A percentile compares a stretch with the other conserved stretches of the same genome.
Evolutionary conservation across 2,888 invertebrate genomes (phyloP).

Genomic region (Mythimna albipuncta): DNA sequence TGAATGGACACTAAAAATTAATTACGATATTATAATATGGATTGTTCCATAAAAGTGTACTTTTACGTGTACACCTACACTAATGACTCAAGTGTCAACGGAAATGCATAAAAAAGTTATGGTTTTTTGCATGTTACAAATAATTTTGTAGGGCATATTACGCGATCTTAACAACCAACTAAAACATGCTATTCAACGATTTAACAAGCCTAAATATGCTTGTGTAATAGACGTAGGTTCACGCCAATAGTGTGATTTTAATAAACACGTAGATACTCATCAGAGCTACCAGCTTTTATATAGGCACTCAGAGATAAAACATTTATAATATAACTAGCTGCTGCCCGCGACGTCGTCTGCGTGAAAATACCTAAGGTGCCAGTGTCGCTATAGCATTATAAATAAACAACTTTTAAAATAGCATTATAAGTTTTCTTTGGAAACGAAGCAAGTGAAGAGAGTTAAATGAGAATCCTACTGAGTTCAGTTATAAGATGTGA

Average conservation of each 20-base stretch:
- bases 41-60: slow-evolving; percentile 54
- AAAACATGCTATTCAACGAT: not conserved
- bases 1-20: slow-evolving; percentile 47
- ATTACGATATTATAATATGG: slow-evolving; percentile 41
- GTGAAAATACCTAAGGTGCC: no score
- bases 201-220: not conserved
- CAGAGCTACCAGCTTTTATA: not conserved
- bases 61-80: slow-evolving; percentile 52
- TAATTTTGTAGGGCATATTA: not conserved
- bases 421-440: no score
- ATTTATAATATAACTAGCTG: no score
- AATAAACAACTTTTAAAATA: no score
- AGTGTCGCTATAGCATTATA: no score
- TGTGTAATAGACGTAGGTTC: not conserved
- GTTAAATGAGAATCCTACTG: no score
- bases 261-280: not conserved
- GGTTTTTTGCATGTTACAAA: not conserved
- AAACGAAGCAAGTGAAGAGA: no score
- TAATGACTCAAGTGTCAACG: slow-evolving; percentile 50
- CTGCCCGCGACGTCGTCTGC: no score
- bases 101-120: slow-evolving; percentile 29
- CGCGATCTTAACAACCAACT: no score
- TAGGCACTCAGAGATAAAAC: no score
- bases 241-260: not conserved
- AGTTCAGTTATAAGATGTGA: no score